Evolutionary conservation across 2,113 vertebrate species (phyloP).

Genomic region (Trichomycterus rosablanca): DNA sequence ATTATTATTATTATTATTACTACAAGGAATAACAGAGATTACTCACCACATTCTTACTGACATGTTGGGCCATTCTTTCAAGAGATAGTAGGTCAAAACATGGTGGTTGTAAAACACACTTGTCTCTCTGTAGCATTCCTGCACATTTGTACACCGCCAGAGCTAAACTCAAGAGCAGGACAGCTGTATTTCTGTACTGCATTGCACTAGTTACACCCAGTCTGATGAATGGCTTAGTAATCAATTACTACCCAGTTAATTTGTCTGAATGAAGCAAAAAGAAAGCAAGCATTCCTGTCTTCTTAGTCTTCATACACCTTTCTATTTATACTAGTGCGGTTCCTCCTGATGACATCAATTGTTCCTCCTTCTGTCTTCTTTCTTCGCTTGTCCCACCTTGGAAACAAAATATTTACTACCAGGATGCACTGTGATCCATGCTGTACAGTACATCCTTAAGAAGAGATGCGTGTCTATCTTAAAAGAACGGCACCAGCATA

Average conservation of each 20-base stretch:
- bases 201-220: constrained; percentile 1
- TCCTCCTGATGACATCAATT: constrained; percentile 26
- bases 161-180: constrained; percentile 13
- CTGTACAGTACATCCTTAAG: not conserved
- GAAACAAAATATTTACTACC: constrained; percentile 1
- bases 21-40: not conserved
- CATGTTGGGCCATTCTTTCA: not conserved
- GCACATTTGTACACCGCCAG: not conserved
- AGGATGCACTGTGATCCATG: constrained; percentile 7
- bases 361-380: not conserved
- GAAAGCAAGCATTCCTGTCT: constrained; percentile 1
- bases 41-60: constrained; percentile 41
- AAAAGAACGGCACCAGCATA: not conserved
- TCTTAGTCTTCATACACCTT: constrained; percentile 9
- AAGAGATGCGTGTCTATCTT: not conserved
- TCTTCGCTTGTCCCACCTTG: constrained; percentile 4
- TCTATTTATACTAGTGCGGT: constrained; percentile 17
- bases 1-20: no score
- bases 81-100: constrained; percentile 24
- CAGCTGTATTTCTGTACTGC: not conserved
- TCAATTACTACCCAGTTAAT: not conserved
- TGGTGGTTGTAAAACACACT: constrained; percentile 7
- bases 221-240: not conserved
- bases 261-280: not conserved
- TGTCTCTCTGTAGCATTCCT: not conserved